A percentile compares a stretch with the other conserved stretches of the same genome.
These are phyloP conservation scores for Grammomys surdaster DNA, from an alignment of 2,113 vertebrate species.

Conservation along the genomic window DNA sequence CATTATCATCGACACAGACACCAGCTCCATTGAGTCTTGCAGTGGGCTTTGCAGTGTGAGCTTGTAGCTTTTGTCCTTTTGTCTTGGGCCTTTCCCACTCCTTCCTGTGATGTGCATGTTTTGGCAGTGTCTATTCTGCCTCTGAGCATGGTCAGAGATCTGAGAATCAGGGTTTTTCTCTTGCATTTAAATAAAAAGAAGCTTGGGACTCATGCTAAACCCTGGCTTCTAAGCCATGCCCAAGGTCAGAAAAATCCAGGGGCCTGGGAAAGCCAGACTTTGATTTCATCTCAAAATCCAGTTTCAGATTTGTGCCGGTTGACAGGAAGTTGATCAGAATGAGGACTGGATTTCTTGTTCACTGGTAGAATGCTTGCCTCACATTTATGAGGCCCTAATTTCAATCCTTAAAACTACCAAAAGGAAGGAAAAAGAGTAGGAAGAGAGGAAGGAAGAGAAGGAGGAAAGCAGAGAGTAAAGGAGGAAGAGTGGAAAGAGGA, in stretches of 20 bases:
- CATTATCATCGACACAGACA: neutral
- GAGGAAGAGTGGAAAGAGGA: too few species aligned
- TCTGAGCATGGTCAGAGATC: neutral
- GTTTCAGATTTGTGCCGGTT: neutral
- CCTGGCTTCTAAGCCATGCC: neutral
- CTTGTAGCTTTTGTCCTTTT: constrained; percentile 13
- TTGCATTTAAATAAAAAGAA: neutral
- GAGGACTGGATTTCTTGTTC: neutral
- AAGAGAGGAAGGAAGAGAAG: neutral
- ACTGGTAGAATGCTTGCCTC: neutral
- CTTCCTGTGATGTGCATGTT: neutral
- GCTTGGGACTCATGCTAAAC: neutral
- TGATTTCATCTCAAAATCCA: neutral
- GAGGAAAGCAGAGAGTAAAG: too few species aligned
- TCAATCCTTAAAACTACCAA: neutral
- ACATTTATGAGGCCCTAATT: neutral
- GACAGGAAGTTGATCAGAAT: neutral
- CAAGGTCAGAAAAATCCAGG: neutral
- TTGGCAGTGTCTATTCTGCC: neutral
- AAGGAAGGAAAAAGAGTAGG: neutral
- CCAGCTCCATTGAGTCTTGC: constrained; percentile 20
- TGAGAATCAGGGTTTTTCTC: neutral
- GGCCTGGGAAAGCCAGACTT: neutral
- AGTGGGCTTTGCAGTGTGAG: neutral
- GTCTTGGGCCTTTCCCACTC: neutral